Conservation (phyloP, 1,140 invertebrate genomes). For the Mercenaria mercenaria region DNA sequence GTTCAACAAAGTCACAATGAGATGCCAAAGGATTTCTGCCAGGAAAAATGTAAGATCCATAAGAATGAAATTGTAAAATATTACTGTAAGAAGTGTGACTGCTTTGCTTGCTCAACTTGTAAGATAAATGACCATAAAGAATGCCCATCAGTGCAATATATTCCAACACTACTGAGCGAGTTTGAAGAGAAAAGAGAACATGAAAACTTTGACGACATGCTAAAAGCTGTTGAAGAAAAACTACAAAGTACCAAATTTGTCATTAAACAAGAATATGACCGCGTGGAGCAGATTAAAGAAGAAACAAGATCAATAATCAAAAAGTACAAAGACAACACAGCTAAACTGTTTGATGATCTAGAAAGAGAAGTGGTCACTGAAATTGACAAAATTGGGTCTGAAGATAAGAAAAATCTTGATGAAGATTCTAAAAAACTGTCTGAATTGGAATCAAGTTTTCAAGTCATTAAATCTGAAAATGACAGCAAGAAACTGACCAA, state of each 20-base stretch:
- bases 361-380: neutral
- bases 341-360: neutral
- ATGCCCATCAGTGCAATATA: too few species aligned
- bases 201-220: neutral
- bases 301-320: neutral
- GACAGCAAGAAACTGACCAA: neutral
- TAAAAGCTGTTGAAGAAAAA: neutral
- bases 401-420: neutral
- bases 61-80: neutral
- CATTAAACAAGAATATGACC: neutral
- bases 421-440: neutral
- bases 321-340: neutral
- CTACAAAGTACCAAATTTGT: neutral
- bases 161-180: too few species aligned
- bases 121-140: too few species aligned
- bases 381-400: neutral
- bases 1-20: neutral
- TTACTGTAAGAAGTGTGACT: neutral
- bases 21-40: too few species aligned
- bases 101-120: neutral
- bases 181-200: too few species aligned
- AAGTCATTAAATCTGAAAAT: neutral
- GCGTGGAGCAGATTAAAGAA: neutral
- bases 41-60: neutral
- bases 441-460: neutral